A percentile compares a stretch with the other conserved stretches of the same genome.
Conservation (phyloP, 2,113 vertebrate genomes). For the Calyptommatus sinebrachiatus region DNA sequence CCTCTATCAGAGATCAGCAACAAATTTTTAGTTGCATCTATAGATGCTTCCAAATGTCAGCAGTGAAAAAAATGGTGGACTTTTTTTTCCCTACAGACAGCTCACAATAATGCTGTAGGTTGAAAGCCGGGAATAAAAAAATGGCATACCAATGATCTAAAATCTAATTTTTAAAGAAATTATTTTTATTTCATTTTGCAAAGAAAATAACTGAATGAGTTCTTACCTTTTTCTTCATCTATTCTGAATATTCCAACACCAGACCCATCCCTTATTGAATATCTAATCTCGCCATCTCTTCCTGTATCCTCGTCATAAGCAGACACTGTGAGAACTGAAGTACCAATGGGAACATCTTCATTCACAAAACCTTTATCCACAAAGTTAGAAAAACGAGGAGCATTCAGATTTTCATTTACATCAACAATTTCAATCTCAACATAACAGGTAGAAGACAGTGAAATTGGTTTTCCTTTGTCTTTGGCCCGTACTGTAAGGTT, state of each 20-base stretch:
- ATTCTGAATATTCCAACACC: conserved; percentile 92
- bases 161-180: not conserved
- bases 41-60: too few species aligned
- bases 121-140: too few species aligned
- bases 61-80: too few species aligned
- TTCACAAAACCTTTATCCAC: conserved; percentile 89
- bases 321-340: conserved; percentile 85
- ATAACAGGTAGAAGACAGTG: conserved; percentile 88
- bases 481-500: conserved; percentile 90
- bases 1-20: too few species aligned
- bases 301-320: conserved; percentile 90
- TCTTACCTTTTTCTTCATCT: conserved; percentile 92
- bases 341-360: conserved; percentile 85
- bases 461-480: conserved; percentile 91
- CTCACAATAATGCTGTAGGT: too few species aligned
- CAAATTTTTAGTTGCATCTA: too few species aligned
- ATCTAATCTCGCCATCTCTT: conserved; percentile 88
- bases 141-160: too few species aligned
- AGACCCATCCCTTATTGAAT: conserved; percentile 93
- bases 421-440: conserved; percentile 92
- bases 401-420: conserved; percentile 92
- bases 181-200: not conserved
- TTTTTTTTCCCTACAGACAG: too few species aligned
- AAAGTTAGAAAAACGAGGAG: conserved; percentile 85
- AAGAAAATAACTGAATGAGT: not conserved